Evolutionary conservation across 2,797 vertebrate genomes (phyloP), one percentile per base, ranked within the genome.

Genomic region (Chelidonichthys spinosus): DNA sequence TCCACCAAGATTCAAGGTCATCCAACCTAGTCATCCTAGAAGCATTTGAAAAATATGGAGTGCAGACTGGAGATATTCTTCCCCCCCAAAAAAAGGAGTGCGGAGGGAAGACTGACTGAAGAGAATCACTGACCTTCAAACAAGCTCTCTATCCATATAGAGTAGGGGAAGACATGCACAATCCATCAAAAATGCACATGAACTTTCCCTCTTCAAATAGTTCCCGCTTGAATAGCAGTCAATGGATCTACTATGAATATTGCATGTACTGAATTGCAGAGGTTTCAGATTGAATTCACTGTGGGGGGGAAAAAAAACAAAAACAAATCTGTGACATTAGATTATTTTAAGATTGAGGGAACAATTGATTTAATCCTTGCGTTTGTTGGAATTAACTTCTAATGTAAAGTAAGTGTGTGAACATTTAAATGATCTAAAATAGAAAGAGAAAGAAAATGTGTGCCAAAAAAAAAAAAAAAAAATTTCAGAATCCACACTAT

Each of bases 161-260:
- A 92, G 90, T 90, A 92, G 84, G 90, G 82, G 82, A 81, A 90
- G 92, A 92, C 92, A 92, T 91, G 91, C 91, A 91, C 92, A 93
- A 92, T 94, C 92, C 91, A 94, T 94, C 92, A 94, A 94, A 94
- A 93, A 93, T 92, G 92, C 90, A 93, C 92, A 92, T 94, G 93
- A 94, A 94, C 93, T 95, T 94, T 94, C 89, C 88, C 89, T 93
- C 92, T 92, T 91, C 90, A 91, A 94, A 94, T 92, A 92, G 89
- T 93, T 93, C 92, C 90, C 83, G 83, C 88, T 92, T 90, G 87
- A 90, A 92, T 91, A 92, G 90, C 90, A 92, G 89, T 91, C 93
- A 93, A 88, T 92, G 92, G 92, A 92, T 93, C 90, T 91, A 90
- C 91, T 90, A 94, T 94, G 92, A 94, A 93, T 93, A 94, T 94